Percentiles rank a stretch among this genome's conserved stretches.
These are phyloP conservation scores for Cheilosia grossa DNA, from an alignment of 2,888 invertebrate genomes.

Conservation along the genomic window DNA sequence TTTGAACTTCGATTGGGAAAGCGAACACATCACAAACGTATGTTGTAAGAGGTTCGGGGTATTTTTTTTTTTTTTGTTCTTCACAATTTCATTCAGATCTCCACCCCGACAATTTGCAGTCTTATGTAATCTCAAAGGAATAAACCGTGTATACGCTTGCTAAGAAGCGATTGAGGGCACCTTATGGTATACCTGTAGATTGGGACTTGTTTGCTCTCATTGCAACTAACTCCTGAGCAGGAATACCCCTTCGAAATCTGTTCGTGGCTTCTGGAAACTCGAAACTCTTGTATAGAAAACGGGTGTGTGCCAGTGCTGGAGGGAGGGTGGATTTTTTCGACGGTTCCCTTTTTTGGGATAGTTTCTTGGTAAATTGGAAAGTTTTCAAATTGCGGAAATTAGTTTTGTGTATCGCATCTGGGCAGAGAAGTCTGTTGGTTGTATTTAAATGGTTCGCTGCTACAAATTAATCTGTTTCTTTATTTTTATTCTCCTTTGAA, in stretches of 20 bases:
- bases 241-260: conserved; percentile 14
- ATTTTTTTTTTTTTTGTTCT: conserved; percentile 2
- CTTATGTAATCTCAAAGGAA: conserved; percentile 63
- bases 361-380: conserved; percentile 68
- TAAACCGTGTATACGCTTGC: conserved; percentile 21
- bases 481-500: conserved; percentile 14
- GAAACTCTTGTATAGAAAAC: neutral
- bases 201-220: conserved; percentile 40
- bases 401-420: conserved; percentile 45
- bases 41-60: conserved; percentile 47
- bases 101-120: conserved; percentile 28
- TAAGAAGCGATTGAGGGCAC: conserved; percentile 8
- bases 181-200: conserved; percentile 51
- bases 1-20: conserved; percentile 76
- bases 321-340: neutral
- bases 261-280: conserved; percentile 22
- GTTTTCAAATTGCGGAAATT: conserved; percentile 69
- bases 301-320: neutral
- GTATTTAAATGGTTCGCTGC: conserved; percentile 26
- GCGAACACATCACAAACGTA: conserved; percentile 71
- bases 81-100: neutral
- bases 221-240: conserved; percentile 15
- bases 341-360: conserved; percentile 31
- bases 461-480: conserved; percentile 29
- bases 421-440: neutral